Evolutionary conservation across 2,888 invertebrate species (phyloP), one percentile per base, ranked within the genome.

Genomic region (Lasioglossum malachurum): DNA sequence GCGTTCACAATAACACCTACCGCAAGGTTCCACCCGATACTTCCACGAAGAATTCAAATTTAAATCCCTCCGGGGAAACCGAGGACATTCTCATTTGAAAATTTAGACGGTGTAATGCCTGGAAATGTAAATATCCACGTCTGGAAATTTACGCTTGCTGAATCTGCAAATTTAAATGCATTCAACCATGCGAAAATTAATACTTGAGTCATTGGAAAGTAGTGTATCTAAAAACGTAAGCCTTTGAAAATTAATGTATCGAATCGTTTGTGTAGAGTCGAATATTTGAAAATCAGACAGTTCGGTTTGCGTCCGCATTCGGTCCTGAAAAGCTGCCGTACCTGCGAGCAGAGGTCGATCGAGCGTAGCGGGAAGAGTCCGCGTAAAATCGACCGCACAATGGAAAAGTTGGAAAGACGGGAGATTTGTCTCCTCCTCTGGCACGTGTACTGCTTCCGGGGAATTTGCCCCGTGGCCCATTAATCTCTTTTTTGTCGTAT

Each of bases 401-500:
- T 46, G 49, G 75, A 67, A 83, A 80, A 76, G 75, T 83, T 67
- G 10, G 38, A 16, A 49, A 72, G 31, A 46, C 41, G 71, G 71
- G 60, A 64, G 67, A 71, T 87, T 80, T 78, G 64, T 76, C 74
- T 64, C 64, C 35, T 60, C 31, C 44, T 41, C 14, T 49, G 76
- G 75, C 82, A 16, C 78, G 80, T 46, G 41, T 67, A 57, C 49
- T 27, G 71, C 46, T 81, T 84, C 41, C 35, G 71, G 80, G 76
- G 81, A 83, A 84, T 91, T 88, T 69, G 64, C 80, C 75, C 78
- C 76, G 78, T 64, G 82, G 77, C 76, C 82, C 86, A 91, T 92
- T 89, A 91, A 92, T 92, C 92, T 90, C 80, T 44, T 83, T 88
- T 88, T 87, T 89, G 82, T 81, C 86, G 49, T 80, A 82, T 73